Conservation (phyloP, 2,888 invertebrate genomes). For the Pristionchus fissidentatus region DNA sequence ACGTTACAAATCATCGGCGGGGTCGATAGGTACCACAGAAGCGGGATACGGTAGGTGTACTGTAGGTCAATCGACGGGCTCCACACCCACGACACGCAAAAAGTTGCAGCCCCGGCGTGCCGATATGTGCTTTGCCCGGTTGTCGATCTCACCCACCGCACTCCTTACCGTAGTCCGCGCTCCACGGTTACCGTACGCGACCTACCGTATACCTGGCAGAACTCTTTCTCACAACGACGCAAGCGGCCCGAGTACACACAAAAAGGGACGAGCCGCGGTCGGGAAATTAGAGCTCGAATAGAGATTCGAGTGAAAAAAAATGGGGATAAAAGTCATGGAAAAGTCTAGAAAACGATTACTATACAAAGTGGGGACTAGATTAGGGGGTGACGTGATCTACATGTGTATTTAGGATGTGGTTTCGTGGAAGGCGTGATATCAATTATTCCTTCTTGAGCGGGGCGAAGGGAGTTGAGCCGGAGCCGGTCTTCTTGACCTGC, state of each 20-base stretch:
- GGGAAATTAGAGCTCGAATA: constrained; percentile 44
- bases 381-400: neutral
- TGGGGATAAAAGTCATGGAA: constrained; percentile 25
- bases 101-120: constrained; percentile 37
- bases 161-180: neutral
- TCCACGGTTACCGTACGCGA: neutral
- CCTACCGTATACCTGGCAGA: constrained; percentile 34
- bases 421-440: neutral
- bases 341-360: constrained; percentile 10
- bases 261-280: constrained; percentile 16
- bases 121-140: constrained; percentile 20
- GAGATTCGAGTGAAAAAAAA: constrained; percentile 35
- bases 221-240: constrained; percentile 29
- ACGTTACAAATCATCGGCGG: too few species aligned
- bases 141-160: constrained; percentile 16
- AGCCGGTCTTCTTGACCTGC: constrained; percentile 40
- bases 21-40: neutral
- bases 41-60: neutral
- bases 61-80: constrained; percentile 20
- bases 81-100: constrained; percentile 25
- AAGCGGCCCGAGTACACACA: constrained; percentile 32
- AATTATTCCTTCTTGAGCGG: constrained; percentile 23
- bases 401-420: neutral
- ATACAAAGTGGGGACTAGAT: constrained; percentile 25
- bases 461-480: neutral